Percentiles rank a stretch among this genome's conserved stretches.
These are phyloP conservation scores for Ecdyonurus torrentis DNA, from an alignment of 2,888 invertebrate genomes.

Conservation along the genomic window DNA sequence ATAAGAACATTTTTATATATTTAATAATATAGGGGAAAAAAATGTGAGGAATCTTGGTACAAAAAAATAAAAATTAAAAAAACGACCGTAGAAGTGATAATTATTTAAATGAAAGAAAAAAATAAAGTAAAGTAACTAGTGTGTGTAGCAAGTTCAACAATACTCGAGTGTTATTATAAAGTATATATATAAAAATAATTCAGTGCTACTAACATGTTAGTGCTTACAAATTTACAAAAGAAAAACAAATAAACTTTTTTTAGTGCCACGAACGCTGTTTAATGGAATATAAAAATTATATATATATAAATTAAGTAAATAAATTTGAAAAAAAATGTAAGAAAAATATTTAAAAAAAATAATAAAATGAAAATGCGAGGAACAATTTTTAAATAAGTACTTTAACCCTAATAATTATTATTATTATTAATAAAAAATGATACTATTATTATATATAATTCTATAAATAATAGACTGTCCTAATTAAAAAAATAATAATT, in stretches of 20 bases:
- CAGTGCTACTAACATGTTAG: neutral
- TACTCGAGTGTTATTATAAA: neutral
- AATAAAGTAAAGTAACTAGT: neutral
- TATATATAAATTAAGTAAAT: neutral
- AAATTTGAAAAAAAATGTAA: no score
- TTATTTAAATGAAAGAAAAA: neutral
- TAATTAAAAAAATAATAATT: no score
- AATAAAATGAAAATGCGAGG: neutral
- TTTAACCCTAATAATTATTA: neutral
- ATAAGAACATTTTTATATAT: no score
- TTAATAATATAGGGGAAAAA: neutral
- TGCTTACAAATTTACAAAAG: neutral
- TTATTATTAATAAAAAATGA: neutral
- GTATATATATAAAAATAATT: neutral
- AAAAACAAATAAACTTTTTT: neutral
- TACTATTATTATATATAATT: neutral
- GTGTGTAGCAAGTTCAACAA: neutral
- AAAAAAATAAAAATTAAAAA: no score
- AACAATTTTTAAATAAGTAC: neutral
- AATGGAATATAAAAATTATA: neutral
- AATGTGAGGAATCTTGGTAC: neutral
- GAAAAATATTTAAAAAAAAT: no score
- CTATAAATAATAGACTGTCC: neutral
- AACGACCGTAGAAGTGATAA: neutral
- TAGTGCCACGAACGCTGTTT: slow-evolving; percentile 1